Evolutionary conservation across 2,113 vertebrate species (phyloP), one percentile per base, ranked within the genome.

Genomic region (Lampris incognitus): DNA sequence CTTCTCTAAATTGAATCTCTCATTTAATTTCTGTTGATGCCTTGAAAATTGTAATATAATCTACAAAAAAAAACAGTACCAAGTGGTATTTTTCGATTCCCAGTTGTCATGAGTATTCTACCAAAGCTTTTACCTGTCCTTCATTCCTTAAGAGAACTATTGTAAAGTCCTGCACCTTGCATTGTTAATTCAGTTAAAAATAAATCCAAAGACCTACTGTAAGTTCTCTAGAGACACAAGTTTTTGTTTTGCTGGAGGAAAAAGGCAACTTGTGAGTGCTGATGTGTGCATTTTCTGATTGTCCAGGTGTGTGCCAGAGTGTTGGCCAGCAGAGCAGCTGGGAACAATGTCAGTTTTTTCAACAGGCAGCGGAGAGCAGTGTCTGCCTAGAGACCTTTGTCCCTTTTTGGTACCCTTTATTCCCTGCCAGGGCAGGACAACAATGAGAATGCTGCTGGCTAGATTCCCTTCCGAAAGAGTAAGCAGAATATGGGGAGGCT

Each of bases 361-460:
- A 75, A 75, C 69, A 48, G 81, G 73, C 48, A 60, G 61, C 6
- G 44, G 75, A 79, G 41, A 61, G 64, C 82, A 66, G 56, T 11
- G 60, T 78, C 69, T 69, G 79, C 80, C 85, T 69, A 56, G 69
- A 91, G 69, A 91, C 85, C 78, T 91, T 94, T 93, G 90, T 90
- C 79, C 79, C 48, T 65, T 58, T 72, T 65, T 57, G 76, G 56
- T 75, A 44, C 78, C 74, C 76, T 92, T 92, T 88, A 90, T 91
- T 86, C 78, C 59, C 67, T 11, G 73, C 67, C 75, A 76, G 68
- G 65, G 68, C 64, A 5, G 66, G 70, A 85, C 70, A 91, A 93
- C 94, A 94, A 95, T 91, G 89, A 89, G 89, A 94, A 94, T 88
- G 91, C 92, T 93, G 91, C 90, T 70, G 78, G 88, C 69, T 83